phyloP scores from a whole-genome alignment of 1,140 invertebrate species.

The Lepidurus packardi region DNA sequence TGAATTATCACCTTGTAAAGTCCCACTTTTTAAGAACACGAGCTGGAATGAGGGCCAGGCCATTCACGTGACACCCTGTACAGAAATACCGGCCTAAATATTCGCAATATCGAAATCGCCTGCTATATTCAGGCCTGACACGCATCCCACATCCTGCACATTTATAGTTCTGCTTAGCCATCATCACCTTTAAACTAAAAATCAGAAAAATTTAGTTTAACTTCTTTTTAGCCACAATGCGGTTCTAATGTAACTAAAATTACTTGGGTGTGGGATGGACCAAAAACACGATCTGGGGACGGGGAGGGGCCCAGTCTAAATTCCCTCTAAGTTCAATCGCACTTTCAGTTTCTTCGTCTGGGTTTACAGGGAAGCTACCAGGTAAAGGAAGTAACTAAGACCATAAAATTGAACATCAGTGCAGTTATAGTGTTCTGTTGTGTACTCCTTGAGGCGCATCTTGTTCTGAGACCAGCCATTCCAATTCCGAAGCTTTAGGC shows the following conservation, averaged over 20 bases:
- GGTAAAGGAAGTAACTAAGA: conserved; percentile 64
- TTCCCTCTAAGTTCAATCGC: conserved; percentile 63
- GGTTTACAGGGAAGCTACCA: conserved; percentile 59
- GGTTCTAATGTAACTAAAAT: conserved; percentile 41
- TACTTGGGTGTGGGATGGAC: conserved; percentile 63
- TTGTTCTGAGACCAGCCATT: conserved; percentile 73
- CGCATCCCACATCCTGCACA: conserved; percentile 82
- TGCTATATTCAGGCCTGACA: conserved; percentile 63
- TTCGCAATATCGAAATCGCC: conserved; percentile 71
- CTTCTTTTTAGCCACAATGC: not conserved
- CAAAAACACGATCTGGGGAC: conserved; percentile 78
- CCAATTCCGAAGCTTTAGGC: conserved; percentile 69
- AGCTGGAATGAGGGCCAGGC: conserved; percentile 67
- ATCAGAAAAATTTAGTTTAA: conserved; percentile 24
- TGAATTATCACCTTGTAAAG: conserved; percentile 53
- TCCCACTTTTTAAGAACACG: conserved; percentile 69
- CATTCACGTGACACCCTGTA: conserved; percentile 76
- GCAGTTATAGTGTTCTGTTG: conserved; percentile 25
- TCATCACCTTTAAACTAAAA: conserved; percentile 55
- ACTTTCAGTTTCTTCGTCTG: conserved; percentile 51
- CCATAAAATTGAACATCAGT: conserved; percentile 33
- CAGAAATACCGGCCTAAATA: conserved; percentile 85
- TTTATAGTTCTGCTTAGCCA: conserved; percentile 70
- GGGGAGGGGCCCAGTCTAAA: conserved; percentile 73
- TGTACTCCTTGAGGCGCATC: conserved; percentile 66